Conservation (phyloP, 2,888 invertebrate species). For the Spicauda simplicius region DNA sequence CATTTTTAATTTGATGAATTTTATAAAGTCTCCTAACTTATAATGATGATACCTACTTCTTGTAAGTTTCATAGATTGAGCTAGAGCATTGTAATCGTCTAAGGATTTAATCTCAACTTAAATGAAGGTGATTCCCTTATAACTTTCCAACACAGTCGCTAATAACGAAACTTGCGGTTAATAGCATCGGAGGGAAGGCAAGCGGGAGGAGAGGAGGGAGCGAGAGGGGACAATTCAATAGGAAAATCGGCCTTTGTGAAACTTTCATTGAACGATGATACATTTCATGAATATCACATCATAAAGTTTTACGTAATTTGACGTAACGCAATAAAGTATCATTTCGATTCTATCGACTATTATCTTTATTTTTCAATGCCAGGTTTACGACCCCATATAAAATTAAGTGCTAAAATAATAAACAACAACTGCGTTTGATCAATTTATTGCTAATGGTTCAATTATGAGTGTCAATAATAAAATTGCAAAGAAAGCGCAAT, state of each 20-base stretch:
- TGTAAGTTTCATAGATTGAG: slow-evolving; percentile 23
- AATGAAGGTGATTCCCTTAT: slow-evolving; percentile 79
- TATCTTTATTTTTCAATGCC: neutral
- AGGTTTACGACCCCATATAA: neutral
- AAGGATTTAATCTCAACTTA: slow-evolving; percentile 80
- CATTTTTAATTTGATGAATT: neutral
- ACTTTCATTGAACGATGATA: slow-evolving; percentile 65
- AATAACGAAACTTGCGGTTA: slow-evolving; percentile 82
- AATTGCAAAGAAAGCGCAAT: slow-evolving; percentile 28
- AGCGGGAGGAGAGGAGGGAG: slow-evolving; percentile 45
- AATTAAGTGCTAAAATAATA: slow-evolving; percentile 24
- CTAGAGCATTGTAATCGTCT: slow-evolving; percentile 64
- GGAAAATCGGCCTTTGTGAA: slow-evolving; percentile 79
- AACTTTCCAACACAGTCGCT: slow-evolving; percentile 79
- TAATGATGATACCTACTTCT: slow-evolving; percentile 1
- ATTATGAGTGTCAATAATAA: slow-evolving; percentile 25
- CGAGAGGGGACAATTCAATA: slow-evolving; percentile 78
- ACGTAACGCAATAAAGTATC: slow-evolving; percentile 25
- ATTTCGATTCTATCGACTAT: neutral
- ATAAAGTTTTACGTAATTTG: slow-evolving; percentile 38
- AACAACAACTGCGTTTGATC: slow-evolving; percentile 1
- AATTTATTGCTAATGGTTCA: slow-evolving; percentile 5
- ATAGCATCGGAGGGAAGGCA: slow-evolving; percentile 54
- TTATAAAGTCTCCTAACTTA: neutral
- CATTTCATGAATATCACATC: slow-evolving; percentile 43